Base-by-base conservation (phyloP, 2,888 invertebrate species). In the Spodoptera picta region DNA sequence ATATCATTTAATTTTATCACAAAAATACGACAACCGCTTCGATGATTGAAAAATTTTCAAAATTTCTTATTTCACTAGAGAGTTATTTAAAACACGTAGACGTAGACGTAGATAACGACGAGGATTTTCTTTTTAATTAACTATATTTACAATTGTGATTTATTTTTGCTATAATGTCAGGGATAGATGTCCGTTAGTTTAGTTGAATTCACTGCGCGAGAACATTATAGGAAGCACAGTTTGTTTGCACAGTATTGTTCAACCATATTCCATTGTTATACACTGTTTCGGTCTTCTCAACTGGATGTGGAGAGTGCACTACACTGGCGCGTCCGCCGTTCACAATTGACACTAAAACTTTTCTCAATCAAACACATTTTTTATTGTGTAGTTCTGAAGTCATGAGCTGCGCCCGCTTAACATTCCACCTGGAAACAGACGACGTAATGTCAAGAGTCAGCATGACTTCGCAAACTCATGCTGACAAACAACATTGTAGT, bases 11-110 rank as follows among this genome's bases (percentile, higher is more conserved):
- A 73, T 68, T 87, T 82, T 92, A 93, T 94, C 93, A 94, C 94
- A 93, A 94, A 94, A 93, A 94, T 93, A 94, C 94, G 94, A 94
- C 94, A 94, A 94, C 94, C 94, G 92, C 90, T 94, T 94, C 94
- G 93, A 93, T 93, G 93, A 88, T 89, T 77, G 84, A 89, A 91
- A 92, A 92, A 89, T 83, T 86, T 91, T 89, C 87, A 86, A 90
- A 92, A 91, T 89, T 83, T 77, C 81, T 79, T 77, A 70, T 75
- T 65, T 36, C 36, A 74, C 80, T 82, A 80, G 67, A 58, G 53
- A 71, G 55, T 68, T 62, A 59, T 65, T 57, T 65, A 73, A 86
- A 88, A 90, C 87, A 90, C 86, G 87, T 90, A 92, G 91, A 92
- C 90, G 36, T 36, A 36, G 36, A 36, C 36, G 36, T 36, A 36